Conservation (phyloP, 1,140 invertebrate species). For the Piezodorus guildinii region DNA sequence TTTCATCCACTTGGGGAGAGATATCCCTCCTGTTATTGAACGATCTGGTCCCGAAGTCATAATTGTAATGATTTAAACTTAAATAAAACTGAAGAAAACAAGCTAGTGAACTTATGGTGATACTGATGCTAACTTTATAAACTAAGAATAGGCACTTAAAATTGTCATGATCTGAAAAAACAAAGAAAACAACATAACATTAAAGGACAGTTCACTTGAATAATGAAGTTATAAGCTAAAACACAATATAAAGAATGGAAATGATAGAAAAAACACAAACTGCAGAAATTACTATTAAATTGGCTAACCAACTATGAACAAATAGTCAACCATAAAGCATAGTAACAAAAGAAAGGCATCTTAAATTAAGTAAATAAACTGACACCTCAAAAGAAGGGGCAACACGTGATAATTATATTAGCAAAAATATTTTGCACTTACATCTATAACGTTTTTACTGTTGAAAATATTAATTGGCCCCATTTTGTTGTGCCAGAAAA, state of each 20-base stretch:
- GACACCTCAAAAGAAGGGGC: not conserved
- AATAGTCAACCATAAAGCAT: not conserved
- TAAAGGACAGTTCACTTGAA: too few species aligned
- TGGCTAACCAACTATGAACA: not conserved
- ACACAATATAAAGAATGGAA: not conserved
- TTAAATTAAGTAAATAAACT: not conserved
- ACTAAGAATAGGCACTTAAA: slow-evolving; percentile 11
- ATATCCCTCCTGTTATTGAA: slow-evolving; percentile 5
- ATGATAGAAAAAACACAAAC: too few species aligned
- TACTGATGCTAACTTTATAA: not conserved
- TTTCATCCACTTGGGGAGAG: slow-evolving; percentile 19
- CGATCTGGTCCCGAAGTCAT: slow-evolving; percentile 18
- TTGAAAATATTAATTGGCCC: not conserved
- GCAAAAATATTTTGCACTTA: not conserved
- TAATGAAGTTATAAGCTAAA: too few species aligned
- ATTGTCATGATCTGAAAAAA: slow-evolving; percentile 1
- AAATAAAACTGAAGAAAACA: not conserved
- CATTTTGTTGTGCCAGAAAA: not conserved
- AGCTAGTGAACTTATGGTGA: not conserved
- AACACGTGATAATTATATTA: not conserved
- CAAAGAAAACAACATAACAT: not conserved
- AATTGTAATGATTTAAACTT: not conserved
- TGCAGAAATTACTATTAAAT: too few species aligned
- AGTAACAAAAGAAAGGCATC: not conserved
- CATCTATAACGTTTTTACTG: not conserved